A percentile compares a stretch with the other conserved stretches of the same genome.
These are phyloP conservation scores for Globicephala melas DNA, from an alignment of 2,113 vertebrate species.

Conservation along the genomic window DNA sequence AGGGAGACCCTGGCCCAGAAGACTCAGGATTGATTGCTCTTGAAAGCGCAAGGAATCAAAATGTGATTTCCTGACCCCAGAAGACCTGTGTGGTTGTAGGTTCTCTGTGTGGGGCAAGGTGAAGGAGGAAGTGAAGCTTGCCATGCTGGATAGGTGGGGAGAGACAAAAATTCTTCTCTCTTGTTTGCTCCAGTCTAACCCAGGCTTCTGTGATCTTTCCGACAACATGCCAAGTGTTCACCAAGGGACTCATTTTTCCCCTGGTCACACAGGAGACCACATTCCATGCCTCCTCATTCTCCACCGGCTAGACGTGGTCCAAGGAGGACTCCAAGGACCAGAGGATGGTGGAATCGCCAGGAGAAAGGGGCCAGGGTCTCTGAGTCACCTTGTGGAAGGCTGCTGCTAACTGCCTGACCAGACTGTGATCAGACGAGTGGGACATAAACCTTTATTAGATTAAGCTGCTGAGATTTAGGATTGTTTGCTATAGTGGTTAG, in stretches of 20 bases:
- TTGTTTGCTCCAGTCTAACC: too few species aligned
- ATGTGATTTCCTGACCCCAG: background rate
- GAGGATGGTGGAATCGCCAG: too few species aligned
- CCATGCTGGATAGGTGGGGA: fast-evolving
- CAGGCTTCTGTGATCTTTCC: background rate
- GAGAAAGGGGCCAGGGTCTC: background rate
- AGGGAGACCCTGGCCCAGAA: background rate
- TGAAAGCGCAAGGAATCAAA: background rate
- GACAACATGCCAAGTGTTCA: fast-evolving
- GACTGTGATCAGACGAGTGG: background rate
- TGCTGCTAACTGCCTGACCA: background rate
- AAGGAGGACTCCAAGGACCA: background rate
- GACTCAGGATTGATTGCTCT: background rate
- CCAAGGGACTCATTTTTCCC: background rate
- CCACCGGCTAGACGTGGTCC: fast-evolving
- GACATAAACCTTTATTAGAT: background rate
- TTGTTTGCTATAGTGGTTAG: background rate
- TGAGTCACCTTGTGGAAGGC: background rate
- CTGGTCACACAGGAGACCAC: background rate
- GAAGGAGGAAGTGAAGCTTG: background rate
- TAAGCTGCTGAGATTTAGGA: background rate
- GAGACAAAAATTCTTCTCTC: background rate
- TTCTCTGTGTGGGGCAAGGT: background rate
- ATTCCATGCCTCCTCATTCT: background rate
- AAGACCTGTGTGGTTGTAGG: background rate